Evolutionary conservation across 2,888 invertebrate genomes (phyloP).

Genomic region (Epistrophe grossulariae): DNA sequence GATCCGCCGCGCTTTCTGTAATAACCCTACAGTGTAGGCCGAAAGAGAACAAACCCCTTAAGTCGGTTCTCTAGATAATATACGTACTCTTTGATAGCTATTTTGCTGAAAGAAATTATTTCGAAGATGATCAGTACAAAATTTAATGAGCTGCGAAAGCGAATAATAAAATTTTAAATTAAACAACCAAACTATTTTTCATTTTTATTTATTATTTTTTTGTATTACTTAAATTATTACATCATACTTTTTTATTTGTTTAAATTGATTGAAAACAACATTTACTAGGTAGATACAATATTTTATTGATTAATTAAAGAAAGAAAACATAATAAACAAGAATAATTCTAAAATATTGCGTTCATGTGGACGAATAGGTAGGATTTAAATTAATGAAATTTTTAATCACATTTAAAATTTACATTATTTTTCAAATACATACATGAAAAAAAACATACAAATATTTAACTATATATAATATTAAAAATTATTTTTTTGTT

Average conservation of each 20-base stretch:
- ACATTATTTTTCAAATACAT: slow-evolving; percentile 18
- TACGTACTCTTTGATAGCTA: no score
- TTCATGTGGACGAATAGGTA: slow-evolving; percentile 59
- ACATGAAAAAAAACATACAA: slow-evolving; percentile 28
- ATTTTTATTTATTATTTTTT: slow-evolving; percentile 15
- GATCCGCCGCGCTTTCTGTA: no score
- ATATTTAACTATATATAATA: not conserved
- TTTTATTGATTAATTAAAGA: not conserved
- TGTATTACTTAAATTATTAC: slow-evolving; percentile 8
- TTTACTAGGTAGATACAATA: slow-evolving; percentile 5
- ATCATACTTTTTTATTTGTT: not conserved
- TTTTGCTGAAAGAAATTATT: no score
- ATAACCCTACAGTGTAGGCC: no score
- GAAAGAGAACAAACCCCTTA: no score
- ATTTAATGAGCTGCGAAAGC: not conserved
- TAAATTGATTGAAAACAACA: slow-evolving; percentile 14
- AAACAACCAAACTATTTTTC: not conserved
- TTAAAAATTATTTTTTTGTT: slow-evolving; percentile 1
- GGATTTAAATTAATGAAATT: slow-evolving; percentile 54
- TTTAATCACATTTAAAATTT: slow-evolving; percentile 40
- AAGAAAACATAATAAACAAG: slow-evolving; percentile 32
- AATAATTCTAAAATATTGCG: slow-evolving; percentile 54
- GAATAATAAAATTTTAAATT: not conserved
- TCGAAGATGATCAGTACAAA: no score
- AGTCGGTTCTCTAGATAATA: no score